These are phyloP conservation scores for Chelon labrosus DNA, from an alignment of 2,797 vertebrate genomes.

Conservation along the genomic window DNA sequence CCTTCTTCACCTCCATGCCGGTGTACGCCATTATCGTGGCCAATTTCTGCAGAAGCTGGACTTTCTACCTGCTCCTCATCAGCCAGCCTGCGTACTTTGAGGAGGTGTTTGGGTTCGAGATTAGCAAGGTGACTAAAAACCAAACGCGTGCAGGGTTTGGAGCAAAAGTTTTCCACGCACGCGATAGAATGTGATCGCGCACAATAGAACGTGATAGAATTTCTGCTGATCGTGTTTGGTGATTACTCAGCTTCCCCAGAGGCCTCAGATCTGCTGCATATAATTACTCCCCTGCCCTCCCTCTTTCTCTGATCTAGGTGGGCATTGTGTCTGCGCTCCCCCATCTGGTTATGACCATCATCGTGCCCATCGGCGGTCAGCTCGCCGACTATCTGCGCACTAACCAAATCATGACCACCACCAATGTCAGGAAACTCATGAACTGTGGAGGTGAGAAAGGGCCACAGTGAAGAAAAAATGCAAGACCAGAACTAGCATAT, in stretches of 20 bases:
- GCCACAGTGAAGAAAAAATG: background rate
- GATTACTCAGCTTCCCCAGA: background rate
- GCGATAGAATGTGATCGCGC: no score
- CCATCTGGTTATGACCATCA: conserved; percentile 95
- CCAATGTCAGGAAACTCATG: conserved; percentile 94
- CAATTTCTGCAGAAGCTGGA: conserved; percentile 96
- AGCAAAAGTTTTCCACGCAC: background rate
- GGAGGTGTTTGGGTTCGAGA: conserved; percentile 94
- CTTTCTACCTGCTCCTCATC: conserved; percentile 95
- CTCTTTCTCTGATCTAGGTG: conserved; percentile 79
- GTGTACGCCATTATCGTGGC: conserved; percentile 96
- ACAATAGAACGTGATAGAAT: no score
- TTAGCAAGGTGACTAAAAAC: conserved; percentile 90
- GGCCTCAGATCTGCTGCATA: background rate
- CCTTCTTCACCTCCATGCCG: conserved; percentile 95
- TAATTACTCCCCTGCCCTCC: background rate
- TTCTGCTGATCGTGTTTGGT: background rate
- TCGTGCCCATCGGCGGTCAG: conserved; percentile 94
- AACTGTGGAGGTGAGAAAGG: conserved; percentile 90
- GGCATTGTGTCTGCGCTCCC: conserved; percentile 92
- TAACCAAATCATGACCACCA: conserved; percentile 92
- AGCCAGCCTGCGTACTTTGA: conserved; percentile 96
- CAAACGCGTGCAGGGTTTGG: background rate
- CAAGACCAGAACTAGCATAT: background rate
- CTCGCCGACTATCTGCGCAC: conserved; percentile 90